phyloP scores from a whole-genome alignment of 2,113 vertebrate genomes.

The Numida meleagris region DNA sequence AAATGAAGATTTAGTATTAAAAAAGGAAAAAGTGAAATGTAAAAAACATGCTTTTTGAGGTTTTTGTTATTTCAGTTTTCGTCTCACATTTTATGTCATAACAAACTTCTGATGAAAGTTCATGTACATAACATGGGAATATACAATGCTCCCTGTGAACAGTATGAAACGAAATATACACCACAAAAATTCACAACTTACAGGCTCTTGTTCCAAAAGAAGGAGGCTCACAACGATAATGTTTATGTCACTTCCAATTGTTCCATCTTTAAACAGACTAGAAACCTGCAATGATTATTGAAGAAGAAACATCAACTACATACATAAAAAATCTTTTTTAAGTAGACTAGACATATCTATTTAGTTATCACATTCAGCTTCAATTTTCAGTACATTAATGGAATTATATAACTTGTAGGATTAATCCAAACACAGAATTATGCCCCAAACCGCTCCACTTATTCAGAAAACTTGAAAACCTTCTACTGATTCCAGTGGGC shows the following conservation, averaged over 20 bases:
- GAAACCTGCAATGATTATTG: constrained; percentile 85
- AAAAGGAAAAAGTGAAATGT: background rate
- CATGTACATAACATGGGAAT: accelerated
- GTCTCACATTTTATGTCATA: background rate
- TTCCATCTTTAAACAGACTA: constrained; percentile 97
- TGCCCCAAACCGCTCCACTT: background rate
- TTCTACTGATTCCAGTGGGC: background rate
- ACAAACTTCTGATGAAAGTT: background rate
- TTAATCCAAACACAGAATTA: background rate
- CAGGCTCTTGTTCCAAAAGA: constrained; percentile 95
- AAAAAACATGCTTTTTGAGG: background rate
- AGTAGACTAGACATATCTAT: background rate
- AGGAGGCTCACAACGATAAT: constrained; percentile 95
- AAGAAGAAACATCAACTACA: background rate
- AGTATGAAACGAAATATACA: background rate
- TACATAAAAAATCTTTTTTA: background rate
- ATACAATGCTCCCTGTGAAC: background rate
- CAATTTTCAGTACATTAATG: background rate
- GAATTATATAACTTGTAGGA: background rate
- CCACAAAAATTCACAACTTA: constrained; percentile 74
- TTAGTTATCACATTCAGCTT: background rate
- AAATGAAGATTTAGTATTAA: background rate
- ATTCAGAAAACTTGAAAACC: background rate
- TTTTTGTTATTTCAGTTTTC: background rate
- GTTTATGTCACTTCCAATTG: constrained; percentile 96